Evolutionary conservation across 2,113 vertebrate genomes (phyloP), one percentile per base, ranked within the genome.

Genomic region (Coreoperca whiteheadi): DNA sequence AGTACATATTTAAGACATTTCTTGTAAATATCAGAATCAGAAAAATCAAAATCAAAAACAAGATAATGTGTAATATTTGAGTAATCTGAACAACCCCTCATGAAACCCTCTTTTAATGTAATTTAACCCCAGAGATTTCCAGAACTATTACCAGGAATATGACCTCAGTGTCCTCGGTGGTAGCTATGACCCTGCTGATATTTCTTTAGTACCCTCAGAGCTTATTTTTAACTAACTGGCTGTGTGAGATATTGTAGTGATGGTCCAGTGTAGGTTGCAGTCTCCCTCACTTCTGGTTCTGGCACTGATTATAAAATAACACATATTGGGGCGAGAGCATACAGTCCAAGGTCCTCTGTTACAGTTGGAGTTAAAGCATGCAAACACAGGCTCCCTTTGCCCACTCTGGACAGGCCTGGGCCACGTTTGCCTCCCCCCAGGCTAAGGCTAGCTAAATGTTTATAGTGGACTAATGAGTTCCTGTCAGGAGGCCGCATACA

Each of bases 391-490:
- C 74, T 67, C 66, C 54, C 60, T 48, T 43, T 75, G 70, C 46
- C 70, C 71, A 37, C 50, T 41, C 64, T 51, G 75, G 51, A 65
- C 77, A 76, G 79, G 70, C 77, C 54, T 25, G 15, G 39, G 61
- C 80, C 79, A 50, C 34, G 20, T 84, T 81, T 85, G 14, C 78
- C 63, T 78, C 63, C 82, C 87, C 54, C 61, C 39, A 67, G 82
- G 87, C 88, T 86, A 84, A 88, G 79, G 90, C 84, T 81, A 88
- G 91, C 79, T 90, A 90, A 90, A 91, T 94, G 91, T 95, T 95
- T 94, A 94, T 89, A 88, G 92, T 87, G 79, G 85, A 81, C 90
- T 95, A 94, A 95, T 94, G 94, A 94, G 92, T 92, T 94, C 87
- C 92, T 93, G 92, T 93, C 88, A 93, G 88, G 88, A 87, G 91